A percentile compares a stretch with the other conserved stretches of the same genome.
Conservation (phyloP, 2,888 invertebrate genomes). For the Caenorhabditis afra region DNA sequence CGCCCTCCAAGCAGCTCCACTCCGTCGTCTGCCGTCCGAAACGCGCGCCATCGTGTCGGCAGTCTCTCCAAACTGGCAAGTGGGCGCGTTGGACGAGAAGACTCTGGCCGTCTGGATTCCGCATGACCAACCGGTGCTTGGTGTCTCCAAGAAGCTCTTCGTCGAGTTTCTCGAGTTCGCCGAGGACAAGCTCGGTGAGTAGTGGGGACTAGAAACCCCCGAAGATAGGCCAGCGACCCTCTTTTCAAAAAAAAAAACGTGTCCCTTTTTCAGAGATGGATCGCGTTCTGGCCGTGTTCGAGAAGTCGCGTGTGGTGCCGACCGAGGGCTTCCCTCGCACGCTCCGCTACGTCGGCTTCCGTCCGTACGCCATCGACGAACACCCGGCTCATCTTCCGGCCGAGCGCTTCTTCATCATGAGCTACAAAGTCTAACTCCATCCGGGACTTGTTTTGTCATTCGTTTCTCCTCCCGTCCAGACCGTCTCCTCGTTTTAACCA, state of each 20-base stretch:
- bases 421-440: slow-evolving; percentile 65
- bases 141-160: slow-evolving; percentile 66
- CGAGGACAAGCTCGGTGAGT: slow-evolving; percentile 65
- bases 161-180: slow-evolving; percentile 69
- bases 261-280: slow-evolving; percentile 52
- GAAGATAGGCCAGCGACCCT: background rate
- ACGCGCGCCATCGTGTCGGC: slow-evolving; percentile 50
- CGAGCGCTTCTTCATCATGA: slow-evolving; percentile 68
- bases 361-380: slow-evolving; percentile 63
- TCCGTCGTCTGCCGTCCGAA: slow-evolving; percentile 30
- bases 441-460: slow-evolving; percentile 22
- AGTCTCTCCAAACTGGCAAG: slow-evolving; percentile 66
- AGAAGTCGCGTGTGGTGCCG: slow-evolving; percentile 54
- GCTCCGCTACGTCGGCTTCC: slow-evolving; percentile 72
- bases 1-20: slow-evolving; percentile 59
- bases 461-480: background rate
- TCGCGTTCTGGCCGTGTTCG: slow-evolving; percentile 67
- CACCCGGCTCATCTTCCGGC: slow-evolving; percentile 60
- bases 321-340: slow-evolving; percentile 70
- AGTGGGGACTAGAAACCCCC: background rate
- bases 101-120: slow-evolving; percentile 64
- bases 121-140: slow-evolving; percentile 61
- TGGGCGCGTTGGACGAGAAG: slow-evolving; percentile 59
- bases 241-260: background rate
- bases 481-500: slow-evolving; percentile 5